phyloP scores from a whole-genome alignment of 2,797 vertebrate species.

The Gymnodraco acuticeps region DNA sequence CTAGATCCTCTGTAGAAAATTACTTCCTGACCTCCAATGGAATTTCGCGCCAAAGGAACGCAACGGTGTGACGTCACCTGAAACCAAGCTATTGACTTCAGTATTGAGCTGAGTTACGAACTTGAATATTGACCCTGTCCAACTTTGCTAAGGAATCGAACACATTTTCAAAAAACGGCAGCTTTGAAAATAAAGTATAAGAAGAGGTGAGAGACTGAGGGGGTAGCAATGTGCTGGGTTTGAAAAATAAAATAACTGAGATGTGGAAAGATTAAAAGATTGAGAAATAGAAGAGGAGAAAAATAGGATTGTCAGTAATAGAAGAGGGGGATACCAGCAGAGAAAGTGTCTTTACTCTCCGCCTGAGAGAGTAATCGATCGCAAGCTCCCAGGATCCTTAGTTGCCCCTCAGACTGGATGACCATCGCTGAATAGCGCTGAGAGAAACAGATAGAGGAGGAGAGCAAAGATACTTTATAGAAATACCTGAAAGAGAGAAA shows the following conservation, averaged over 20 bases:
- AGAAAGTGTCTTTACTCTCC: constrained; percentile 48
- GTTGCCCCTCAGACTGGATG: constrained; percentile 50
- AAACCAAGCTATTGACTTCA: too few species aligned
- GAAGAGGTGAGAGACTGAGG: not conserved
- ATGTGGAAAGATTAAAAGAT: constrained; percentile 42
- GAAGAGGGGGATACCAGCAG: constrained; percentile 54
- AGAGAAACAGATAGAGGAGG: constrained; percentile 39
- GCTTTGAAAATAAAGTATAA: not conserved
- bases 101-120: constrained; percentile 12
- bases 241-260: constrained; percentile 2
- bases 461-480: constrained; percentile 12
- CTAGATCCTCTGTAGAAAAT: too few species aligned
- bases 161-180: not conserved
- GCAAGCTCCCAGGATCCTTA: constrained; percentile 49
- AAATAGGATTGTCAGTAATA: constrained; percentile 57
- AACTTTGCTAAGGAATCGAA: not conserved
- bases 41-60: too few species aligned
- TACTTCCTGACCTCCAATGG: too few species aligned
- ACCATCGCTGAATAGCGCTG: constrained; percentile 40
- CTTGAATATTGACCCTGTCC: constrained; percentile 35
- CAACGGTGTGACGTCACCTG: too few species aligned
- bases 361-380: constrained; percentile 63
- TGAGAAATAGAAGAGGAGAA: constrained; percentile 28
- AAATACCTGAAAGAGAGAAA: constrained; percentile 22
- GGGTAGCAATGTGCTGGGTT: not conserved